phyloP scores from a whole-genome alignment of 2,113 vertebrate species.

The Paramisgurnus dabryanus region DNA sequence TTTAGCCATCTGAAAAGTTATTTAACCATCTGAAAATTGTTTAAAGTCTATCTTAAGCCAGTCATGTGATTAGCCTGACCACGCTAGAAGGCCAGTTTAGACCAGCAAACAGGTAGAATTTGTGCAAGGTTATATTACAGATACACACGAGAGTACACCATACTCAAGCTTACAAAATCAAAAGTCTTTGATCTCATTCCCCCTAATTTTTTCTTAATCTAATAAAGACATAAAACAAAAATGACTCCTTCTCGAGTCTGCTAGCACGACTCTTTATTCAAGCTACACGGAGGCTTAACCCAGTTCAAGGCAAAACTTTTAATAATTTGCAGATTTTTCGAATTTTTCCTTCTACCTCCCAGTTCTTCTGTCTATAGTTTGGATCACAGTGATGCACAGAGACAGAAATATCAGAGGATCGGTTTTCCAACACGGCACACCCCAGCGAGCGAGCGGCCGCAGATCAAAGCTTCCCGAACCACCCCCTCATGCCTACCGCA shows the following conservation, averaged over 20 bases:
- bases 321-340: conserved; percentile 60
- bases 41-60: too few relatives aligned
- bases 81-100: too few relatives aligned
- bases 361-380: conserved; percentile 18
- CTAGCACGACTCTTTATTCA: conserved; percentile 46
- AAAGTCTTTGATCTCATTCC: conserved; percentile 24
- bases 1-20: too few relatives aligned
- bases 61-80: too few relatives aligned
- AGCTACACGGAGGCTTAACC: conserved; percentile 50
- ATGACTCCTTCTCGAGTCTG: not conserved
- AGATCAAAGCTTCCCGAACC: conserved; percentile 70
- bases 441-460: conserved; percentile 69
- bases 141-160: conserved; percentile 7
- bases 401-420: conserved; percentile 69
- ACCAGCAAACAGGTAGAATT: conserved; percentile 9
- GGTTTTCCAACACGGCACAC: conserved; percentile 76
- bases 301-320: conserved; percentile 56
- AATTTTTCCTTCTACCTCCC: conserved; percentile 30
- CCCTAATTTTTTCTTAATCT: conserved; percentile 53
- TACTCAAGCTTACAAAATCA: not conserved
- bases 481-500: conserved; percentile 69
- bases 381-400: conserved; percentile 42
- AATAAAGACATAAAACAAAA: conserved; percentile 58
- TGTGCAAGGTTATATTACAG: not conserved
- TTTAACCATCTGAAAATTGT: too few relatives aligned